Percentiles rank a stretch among this genome's conserved stretches.
phyloP scores from a whole-genome alignment of 2,888 invertebrate species.

The Ecliptopera silaceata region DNA sequence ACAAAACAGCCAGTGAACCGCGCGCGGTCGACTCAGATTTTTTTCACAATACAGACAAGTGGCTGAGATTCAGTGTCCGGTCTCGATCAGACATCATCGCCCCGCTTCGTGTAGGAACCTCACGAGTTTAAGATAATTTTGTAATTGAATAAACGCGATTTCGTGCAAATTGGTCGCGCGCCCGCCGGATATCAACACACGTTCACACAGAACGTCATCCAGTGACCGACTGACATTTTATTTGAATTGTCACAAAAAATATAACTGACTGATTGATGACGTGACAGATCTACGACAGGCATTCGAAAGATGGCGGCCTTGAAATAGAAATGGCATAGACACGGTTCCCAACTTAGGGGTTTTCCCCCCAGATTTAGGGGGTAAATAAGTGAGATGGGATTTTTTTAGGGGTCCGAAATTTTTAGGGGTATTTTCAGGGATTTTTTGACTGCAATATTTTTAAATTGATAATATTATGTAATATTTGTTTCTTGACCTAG shows the following conservation, averaged over 20 bases:
- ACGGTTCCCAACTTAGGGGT: too few species aligned
- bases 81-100: conserved; percentile 59
- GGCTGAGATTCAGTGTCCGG: conserved; percentile 55
- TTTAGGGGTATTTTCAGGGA: too few species aligned
- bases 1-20: conserved; percentile 48
- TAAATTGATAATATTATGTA: too few species aligned
- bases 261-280: conserved; percentile 35
- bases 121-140: conserved; percentile 64
- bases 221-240: conserved; percentile 66
- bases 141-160: conserved; percentile 77
- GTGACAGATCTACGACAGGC: conserved; percentile 47
- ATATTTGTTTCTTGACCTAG: too few species aligned
- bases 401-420: too few species aligned
- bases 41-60: conserved; percentile 51
- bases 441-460: too few species aligned
- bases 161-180: conserved; percentile 69
- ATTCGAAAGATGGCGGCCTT: conserved; percentile 41
- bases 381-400: too few species aligned
- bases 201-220: conserved; percentile 65
- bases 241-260: conserved; percentile 44
- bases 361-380: too few species aligned
- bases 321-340: conserved; percentile 50
- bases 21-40: conserved; percentile 38
- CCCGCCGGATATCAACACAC: conserved; percentile 55
- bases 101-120: conserved; percentile 54